A percentile compares a stretch with the other conserved stretches of the same genome.
These are phyloP conservation scores for Sympetrum striolatum DNA, from an alignment of 2,888 invertebrate genomes.

Conservation along the genomic window DNA sequence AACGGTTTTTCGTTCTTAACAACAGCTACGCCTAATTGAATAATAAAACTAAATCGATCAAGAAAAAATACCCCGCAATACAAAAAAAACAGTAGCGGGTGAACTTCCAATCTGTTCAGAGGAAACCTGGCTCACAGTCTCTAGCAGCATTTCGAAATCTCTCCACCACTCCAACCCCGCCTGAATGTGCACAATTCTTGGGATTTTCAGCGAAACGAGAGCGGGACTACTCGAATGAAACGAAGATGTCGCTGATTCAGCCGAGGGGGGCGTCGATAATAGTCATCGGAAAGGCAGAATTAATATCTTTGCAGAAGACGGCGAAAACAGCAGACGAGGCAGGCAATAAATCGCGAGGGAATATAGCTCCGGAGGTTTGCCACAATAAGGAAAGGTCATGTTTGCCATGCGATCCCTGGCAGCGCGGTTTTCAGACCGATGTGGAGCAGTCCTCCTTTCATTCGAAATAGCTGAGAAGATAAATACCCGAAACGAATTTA, in stretches of 20 bases:
- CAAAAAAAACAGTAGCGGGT: no score
- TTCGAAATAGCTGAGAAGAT: no score
- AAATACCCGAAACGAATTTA: no score
- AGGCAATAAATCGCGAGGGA: neutral
- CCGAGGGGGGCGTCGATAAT: neutral
- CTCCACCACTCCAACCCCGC: no score
- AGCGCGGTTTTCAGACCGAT: no score
- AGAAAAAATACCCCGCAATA: no score
- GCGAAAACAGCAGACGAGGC: constrained; percentile 22
- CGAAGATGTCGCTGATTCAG: constrained; percentile 3
- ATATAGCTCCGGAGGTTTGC: neutral
- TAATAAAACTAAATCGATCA: no score
- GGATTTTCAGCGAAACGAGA: neutral
- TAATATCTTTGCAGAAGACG: constrained; percentile 2
- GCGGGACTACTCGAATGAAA: neutral
- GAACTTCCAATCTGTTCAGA: no score
- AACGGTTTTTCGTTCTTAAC: no score
- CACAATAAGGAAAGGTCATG: neutral
- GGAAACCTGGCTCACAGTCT: neutral
- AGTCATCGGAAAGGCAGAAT: neutral
- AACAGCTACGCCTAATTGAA: no score
- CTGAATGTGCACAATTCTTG: neutral
- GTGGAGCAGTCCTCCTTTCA: no score
- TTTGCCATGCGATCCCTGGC: neutral
- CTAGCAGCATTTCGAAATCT: neutral